Evolutionary conservation across 2,888 invertebrate species (phyloP).

Genomic region (Agonopterix heracliana): DNA sequence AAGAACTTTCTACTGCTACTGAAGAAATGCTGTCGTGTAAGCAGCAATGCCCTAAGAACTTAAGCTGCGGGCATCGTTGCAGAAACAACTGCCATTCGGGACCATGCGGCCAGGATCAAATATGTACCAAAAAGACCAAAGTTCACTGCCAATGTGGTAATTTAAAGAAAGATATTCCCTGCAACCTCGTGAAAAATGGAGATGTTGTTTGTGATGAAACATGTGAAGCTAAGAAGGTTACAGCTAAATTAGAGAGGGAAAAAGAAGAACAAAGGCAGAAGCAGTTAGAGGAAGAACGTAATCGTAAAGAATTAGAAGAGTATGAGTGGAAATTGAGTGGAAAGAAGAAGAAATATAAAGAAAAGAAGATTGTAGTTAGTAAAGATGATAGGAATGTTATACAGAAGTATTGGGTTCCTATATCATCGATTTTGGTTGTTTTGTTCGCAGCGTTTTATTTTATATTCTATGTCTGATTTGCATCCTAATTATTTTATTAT

Average conservation of each 20-base stretch:
- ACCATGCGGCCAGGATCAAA: slow-evolving; percentile 78
- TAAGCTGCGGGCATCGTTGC: slow-evolving; percentile 91
- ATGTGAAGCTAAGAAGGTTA: slow-evolving; percentile 77
- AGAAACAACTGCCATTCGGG: slow-evolving; percentile 84
- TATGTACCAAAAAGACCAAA: slow-evolving; percentile 88
- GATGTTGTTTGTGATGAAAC: slow-evolving; percentile 78
- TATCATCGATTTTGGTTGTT: slow-evolving; percentile 39
- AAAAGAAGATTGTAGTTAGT: slow-evolving; percentile 58
- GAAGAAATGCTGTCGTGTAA: slow-evolving; percentile 80
- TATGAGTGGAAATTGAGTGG: slow-evolving; percentile 86
- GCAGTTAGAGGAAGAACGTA: slow-evolving; percentile 79
- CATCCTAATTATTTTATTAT: not conserved
- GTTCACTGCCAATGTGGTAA: slow-evolving; percentile 86
- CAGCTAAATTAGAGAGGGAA: slow-evolving; percentile 69
- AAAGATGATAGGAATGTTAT: slow-evolving; percentile 58
- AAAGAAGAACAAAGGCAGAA: slow-evolving; percentile 74
- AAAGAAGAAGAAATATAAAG: slow-evolving; percentile 74
- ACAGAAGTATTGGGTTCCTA: slow-evolving; percentile 61
- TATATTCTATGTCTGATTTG: slow-evolving; percentile 1
- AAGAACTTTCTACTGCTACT: slow-evolving; percentile 76
- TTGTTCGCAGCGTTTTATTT: slow-evolving; percentile 34
- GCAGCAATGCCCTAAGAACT: slow-evolving; percentile 91
- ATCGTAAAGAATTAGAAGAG: slow-evolving; percentile 83
- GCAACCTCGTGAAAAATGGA: slow-evolving; percentile 73
- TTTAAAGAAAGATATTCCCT: slow-evolving; percentile 83